phyloP scores from a whole-genome alignment of 2,113 vertebrate species.

The Larimichthys polyactis region DNA sequence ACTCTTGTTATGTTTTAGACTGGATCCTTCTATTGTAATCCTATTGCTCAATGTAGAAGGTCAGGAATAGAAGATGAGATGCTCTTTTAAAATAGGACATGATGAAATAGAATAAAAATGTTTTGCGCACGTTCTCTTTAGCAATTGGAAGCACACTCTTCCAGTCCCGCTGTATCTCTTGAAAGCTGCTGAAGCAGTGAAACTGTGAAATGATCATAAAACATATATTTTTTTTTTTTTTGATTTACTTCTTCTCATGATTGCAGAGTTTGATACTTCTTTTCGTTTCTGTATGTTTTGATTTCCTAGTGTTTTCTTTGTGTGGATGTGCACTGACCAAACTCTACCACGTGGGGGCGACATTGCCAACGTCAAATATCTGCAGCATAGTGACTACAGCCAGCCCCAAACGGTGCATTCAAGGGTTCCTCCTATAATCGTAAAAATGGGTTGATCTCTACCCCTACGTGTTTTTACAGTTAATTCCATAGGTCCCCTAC shows the following conservation, averaged over 20 bases:
- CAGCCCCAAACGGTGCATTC: slow-evolving; percentile 23
- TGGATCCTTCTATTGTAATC: too few species aligned
- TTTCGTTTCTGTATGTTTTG: neutral
- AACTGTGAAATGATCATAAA: too few species aligned
- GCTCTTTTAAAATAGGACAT: neutral
- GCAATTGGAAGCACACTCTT: too few species aligned
- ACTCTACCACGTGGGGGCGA: slow-evolving; percentile 48
- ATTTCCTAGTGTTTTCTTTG: neutral
- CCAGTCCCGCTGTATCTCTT: too few species aligned
- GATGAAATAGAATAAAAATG: neutral
- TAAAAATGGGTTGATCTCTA: rapidly evolving
- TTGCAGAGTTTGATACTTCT: neutral
- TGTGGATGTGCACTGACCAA: neutral
- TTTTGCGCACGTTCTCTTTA: too few species aligned
- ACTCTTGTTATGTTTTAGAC: too few species aligned
- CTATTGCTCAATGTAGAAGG: too few species aligned
- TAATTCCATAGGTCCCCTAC: neutral
- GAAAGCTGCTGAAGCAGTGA: neutral
- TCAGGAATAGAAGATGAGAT: neutral
- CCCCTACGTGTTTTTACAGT: neutral
- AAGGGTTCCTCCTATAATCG: neutral
- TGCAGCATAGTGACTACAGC: neutral
- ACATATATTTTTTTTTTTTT: too few species aligned
- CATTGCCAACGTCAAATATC: neutral
- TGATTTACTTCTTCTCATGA: neutral